Percentiles rank a stretch among this genome's conserved stretches.
Conservation (phyloP, 2,888 invertebrate species). For the Sphecodes monilicornis region DNA sequence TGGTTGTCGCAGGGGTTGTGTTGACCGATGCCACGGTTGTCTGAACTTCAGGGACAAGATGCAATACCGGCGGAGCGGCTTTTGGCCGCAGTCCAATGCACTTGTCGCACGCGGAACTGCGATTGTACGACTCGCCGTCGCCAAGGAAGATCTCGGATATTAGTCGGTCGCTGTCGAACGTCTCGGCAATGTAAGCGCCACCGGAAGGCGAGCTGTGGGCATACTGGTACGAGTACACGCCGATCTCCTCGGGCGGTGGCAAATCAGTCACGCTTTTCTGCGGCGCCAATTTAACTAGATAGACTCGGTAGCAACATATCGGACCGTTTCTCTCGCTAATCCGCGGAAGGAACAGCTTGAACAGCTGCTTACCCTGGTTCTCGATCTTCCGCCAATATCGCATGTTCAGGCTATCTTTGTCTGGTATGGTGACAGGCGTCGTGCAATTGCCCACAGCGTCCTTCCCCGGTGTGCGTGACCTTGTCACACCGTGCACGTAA, state of each 20-base stretch:
- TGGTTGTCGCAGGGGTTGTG: conserved; percentile 39
- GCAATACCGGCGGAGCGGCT: conserved; percentile 75
- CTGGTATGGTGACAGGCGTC: conserved; percentile 91
- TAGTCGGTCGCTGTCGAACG: conserved; percentile 90
- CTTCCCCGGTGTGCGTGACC: conserved; percentile 90
- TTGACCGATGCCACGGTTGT: conserved; percentile 42
- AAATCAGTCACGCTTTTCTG: conserved; percentile 88
- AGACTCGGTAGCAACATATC: conserved; percentile 94
- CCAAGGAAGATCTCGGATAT: conserved; percentile 91
- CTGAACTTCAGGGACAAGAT: conserved; percentile 77
- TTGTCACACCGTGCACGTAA: conserved; percentile 90
- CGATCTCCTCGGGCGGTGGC: conserved; percentile 89
- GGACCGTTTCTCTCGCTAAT: conserved; percentile 94
- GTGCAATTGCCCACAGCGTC: conserved; percentile 88
- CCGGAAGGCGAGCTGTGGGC: conserved; percentile 89
- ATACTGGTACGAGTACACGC: conserved; percentile 90
- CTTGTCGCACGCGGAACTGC: conserved; percentile 83
- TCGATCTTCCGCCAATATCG: conserved; percentile 88
- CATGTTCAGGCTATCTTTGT: conserved; percentile 87
- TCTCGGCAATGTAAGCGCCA: conserved; percentile 94
- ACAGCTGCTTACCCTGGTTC: conserved; percentile 89
- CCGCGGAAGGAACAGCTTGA: conserved; percentile 91
- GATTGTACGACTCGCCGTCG: conserved; percentile 86
- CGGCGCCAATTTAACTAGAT: conserved; percentile 90
- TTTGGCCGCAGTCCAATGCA: conserved; percentile 85